These are phyloP conservation scores for Caerostris extrusa DNA, from an alignment of 1,140 invertebrate genomes.

Conservation along the genomic window DNA sequence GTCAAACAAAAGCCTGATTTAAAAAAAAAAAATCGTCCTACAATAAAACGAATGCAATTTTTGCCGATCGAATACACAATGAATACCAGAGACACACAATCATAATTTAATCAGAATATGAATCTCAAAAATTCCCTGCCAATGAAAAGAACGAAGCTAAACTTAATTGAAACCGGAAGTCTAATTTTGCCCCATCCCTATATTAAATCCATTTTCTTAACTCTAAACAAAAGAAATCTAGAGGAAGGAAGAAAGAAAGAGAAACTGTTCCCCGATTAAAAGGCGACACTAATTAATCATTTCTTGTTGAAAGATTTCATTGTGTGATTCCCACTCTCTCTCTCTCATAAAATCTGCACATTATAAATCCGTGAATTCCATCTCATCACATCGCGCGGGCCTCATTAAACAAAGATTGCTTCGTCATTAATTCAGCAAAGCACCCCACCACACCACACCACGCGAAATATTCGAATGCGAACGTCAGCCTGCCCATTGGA, in stretches of 20 bases:
- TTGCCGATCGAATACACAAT: background rate
- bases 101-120: slow-evolving; percentile 10
- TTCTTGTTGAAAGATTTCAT: background rate
- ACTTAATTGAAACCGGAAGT: slow-evolving; percentile 34
- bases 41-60: background rate
- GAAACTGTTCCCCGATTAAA: background rate
- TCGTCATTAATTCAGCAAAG: slow-evolving; percentile 33
- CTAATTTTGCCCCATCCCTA: background rate
- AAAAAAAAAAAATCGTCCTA: background rate
- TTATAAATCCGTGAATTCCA: background rate
- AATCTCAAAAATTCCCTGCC: background rate
- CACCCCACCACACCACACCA: background rate
- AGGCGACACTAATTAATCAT: slow-evolving; percentile 2
- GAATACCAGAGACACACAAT: background rate
- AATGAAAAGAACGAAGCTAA: background rate
- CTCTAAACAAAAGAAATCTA: slow-evolving; percentile 2
- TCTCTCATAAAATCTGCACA: slow-evolving; percentile 6
- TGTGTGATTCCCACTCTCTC: background rate
- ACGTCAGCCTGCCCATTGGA: slow-evolving; percentile 21
- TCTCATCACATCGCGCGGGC: background rate
- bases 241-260: background rate
- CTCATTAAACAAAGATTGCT: slow-evolving; percentile 16
- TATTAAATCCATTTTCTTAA: slow-evolving; percentile 7
- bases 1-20: background rate
- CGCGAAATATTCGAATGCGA: slow-evolving; percentile 31